These are phyloP conservation scores for Girardinichthys multiradiatus DNA, from an alignment of 2,113 vertebrate genomes.

Conservation along the genomic window DNA sequence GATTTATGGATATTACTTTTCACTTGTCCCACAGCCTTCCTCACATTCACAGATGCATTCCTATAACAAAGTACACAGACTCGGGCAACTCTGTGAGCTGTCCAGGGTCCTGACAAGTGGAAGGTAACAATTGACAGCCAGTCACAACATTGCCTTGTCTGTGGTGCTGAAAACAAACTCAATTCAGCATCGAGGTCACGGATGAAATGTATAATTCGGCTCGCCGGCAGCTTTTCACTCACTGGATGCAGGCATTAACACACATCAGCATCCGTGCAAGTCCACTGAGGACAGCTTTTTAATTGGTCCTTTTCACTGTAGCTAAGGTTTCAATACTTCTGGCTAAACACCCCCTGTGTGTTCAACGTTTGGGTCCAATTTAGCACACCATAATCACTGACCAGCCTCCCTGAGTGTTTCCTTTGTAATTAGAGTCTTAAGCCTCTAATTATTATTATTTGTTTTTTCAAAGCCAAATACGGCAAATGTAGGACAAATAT, in stretches of 20 bases:
- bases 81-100: conserved; percentile 27
- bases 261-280: conserved; percentile 32
- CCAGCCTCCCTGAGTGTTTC: conserved; percentile 43
- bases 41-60: conserved; percentile 1
- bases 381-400: conserved; percentile 49
- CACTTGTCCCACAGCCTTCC: conserved; percentile 14
- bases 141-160: conserved; percentile 41
- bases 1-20: conserved; percentile 73
- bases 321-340: conserved; percentile 51
- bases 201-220: conserved; percentile 18
- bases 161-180: conserved; percentile 53
- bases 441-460: conserved; percentile 8
- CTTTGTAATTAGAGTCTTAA: conserved; percentile 55
- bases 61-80: not conserved
- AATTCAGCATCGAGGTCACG: not conserved
- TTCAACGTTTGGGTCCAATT: conserved; percentile 62
- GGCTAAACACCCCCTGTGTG: conserved; percentile 59
- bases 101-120: conserved; percentile 52
- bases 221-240: conserved; percentile 26
- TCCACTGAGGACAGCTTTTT: conserved; percentile 48
- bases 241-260: conserved; percentile 13
- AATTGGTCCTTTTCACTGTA: conserved; percentile 61
- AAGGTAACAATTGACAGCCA: conserved; percentile 2
- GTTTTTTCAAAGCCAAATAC: not conserved
- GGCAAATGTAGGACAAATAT: conserved; percentile 2